Conservation (phyloP, 2,797 vertebrate genomes). For the Furcifer pardalis region DNA sequence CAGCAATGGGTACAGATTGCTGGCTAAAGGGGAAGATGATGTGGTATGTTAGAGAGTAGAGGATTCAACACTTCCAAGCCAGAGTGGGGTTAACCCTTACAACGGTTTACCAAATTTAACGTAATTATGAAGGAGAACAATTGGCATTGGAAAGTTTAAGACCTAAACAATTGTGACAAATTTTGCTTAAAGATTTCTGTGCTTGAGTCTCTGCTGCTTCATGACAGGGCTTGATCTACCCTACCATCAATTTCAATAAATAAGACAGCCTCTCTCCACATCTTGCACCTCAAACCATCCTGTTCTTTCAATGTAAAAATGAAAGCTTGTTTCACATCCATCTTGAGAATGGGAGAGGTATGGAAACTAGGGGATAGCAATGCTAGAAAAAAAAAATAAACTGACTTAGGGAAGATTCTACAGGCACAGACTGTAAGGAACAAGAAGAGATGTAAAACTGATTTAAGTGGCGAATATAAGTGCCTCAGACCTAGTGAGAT, state of each 20-base stretch:
- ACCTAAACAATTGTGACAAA: background rate
- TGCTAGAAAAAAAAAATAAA: conserved; percentile 37
- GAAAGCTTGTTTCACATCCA: conserved; percentile 32
- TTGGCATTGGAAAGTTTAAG: conserved; percentile 5
- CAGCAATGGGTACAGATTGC: too few relatives aligned
- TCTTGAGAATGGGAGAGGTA: conserved; percentile 6
- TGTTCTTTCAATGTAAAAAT: conserved; percentile 34
- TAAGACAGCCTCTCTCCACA: background rate
- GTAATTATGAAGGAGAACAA: background rate
- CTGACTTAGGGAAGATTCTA: conserved; percentile 30
- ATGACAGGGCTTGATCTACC: background rate
- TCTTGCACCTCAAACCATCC: background rate
- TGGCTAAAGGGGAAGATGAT: too few relatives aligned
- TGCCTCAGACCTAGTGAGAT: background rate
- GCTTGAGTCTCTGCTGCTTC: background rate
- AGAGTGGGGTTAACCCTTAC: too few relatives aligned
- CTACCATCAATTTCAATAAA: conserved; percentile 14
- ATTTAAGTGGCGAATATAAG: conserved; percentile 6
- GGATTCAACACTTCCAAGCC: too few relatives aligned
- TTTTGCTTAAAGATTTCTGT: background rate
- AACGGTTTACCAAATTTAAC: conserved; percentile 9
- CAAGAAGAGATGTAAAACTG: conserved; percentile 19
- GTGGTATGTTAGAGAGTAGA: too few relatives aligned
- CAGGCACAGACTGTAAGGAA: background rate
- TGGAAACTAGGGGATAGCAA: background rate